These are phyloP conservation scores for Cheilosia vulpina DNA, from an alignment of 2,888 invertebrate genomes.

Conservation along the genomic window DNA sequence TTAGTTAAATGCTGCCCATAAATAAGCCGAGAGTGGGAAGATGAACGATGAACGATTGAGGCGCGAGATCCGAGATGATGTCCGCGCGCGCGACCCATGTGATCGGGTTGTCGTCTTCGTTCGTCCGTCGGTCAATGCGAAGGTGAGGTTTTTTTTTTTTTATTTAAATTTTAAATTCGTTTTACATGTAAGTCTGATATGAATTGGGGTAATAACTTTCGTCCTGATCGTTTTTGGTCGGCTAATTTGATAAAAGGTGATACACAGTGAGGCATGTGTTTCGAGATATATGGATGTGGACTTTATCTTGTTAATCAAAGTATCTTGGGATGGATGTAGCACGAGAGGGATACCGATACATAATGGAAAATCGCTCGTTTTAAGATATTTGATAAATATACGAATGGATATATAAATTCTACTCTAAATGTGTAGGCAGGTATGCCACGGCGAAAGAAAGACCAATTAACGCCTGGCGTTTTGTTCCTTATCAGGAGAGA, in stretches of 20 bases:
- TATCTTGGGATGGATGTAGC: conserved; percentile 65
- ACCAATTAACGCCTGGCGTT: conserved; percentile 75
- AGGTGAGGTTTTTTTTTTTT: conserved; percentile 14
- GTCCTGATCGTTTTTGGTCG: conserved; percentile 74
- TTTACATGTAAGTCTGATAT: conserved; percentile 75
- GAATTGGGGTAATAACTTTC: conserved; percentile 76
- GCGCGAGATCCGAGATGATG: conserved; percentile 48
- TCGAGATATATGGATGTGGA: conserved; percentile 72
- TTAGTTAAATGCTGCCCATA: conserved; percentile 75
- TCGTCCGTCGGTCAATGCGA: background rate
- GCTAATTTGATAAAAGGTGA: conserved; percentile 75
- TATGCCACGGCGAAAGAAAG: conserved; percentile 33
- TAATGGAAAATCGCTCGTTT: conserved; percentile 75
- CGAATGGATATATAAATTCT: conserved; percentile 69
- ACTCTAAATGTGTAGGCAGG: conserved; percentile 69
- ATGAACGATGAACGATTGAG: conserved; percentile 75
- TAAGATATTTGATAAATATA: conserved; percentile 75
- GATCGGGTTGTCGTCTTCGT: conserved; percentile 47
- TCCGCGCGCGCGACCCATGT: conserved; percentile 63
- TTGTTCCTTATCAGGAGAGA: conserved; percentile 62
- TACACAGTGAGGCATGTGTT: conserved; percentile 75
- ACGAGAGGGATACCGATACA: conserved; percentile 59
- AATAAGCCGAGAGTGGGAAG: conserved; percentile 71
- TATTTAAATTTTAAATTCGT: conserved; percentile 75
- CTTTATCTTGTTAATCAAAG: conserved; percentile 72